Evolutionary conservation across 2,113 vertebrate species (phyloP), one percentile per base, ranked within the genome.

Genomic region (Andinoacara biseriatus): DNA sequence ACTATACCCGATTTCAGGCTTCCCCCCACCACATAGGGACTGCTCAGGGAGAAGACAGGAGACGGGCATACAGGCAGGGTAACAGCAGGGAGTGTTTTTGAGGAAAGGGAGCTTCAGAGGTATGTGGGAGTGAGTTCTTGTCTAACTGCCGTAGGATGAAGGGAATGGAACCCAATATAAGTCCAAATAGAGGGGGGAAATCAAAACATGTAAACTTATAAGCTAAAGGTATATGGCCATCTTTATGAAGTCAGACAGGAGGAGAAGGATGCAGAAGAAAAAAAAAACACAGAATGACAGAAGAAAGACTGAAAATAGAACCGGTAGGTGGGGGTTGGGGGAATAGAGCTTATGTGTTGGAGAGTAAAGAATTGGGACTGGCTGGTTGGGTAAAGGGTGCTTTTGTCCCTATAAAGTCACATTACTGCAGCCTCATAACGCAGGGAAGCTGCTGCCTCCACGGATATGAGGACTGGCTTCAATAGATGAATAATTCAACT

Each of bases 401-500:
- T 92, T 72, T 88, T 78, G 85, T 87, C 76, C 86, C 80, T 63
- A 74, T 85, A 86, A 90, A 83, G 88, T 80, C 75, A 63, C 85
- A 87, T 84, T 69, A 90, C 88, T 84, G 87, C 81, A 79, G 85
- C 81, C 87, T 82, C 82, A 80, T 90, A 92, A 87, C 31, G 3
- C 62, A 29, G 74, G 78, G 78, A 91, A 90, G 92, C 92, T 91
- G 90, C 91, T 91, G 89, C 89, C 85, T 89, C 86, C 85, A 86
- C 88, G 88, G 88, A 94, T 92, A 91, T 78, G 86, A 92, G 86
- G 81, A 38, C 74, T 40, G 80, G 88, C 86, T 87, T 84, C 76
- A 67, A 81, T 17, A 69, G 54, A 92, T 95, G 88, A 93, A 94
- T 95, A 86, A 95, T 94, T 94, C 91, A 94, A 56, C 58, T 29